These are phyloP conservation scores for Euzetes globulus DNA, from an alignment of 2,888 invertebrate genomes.

Conservation along the genomic window DNA sequence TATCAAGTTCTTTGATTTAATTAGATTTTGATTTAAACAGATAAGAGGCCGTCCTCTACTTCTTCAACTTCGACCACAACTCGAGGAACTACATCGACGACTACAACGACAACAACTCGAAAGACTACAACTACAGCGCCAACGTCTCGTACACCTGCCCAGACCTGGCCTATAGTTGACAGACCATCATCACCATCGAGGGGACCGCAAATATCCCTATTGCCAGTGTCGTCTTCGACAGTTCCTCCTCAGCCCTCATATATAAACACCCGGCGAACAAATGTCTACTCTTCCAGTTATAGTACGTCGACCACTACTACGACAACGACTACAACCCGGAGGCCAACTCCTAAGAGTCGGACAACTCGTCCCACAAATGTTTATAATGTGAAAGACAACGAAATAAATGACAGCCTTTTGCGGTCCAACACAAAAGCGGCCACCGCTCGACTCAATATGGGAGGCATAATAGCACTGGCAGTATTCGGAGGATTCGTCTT, in stretches of 20 bases:
- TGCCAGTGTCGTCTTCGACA: not conserved
- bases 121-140: conserved; percentile 8
- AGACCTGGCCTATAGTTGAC: conserved; percentile 3
- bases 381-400: conserved; percentile 27
- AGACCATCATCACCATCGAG: not conserved
- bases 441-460: conserved; percentile 43
- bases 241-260: not conserved
- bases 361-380: conserved; percentile 34
- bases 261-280: conserved; percentile 9
- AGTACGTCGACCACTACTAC: conserved; percentile 39
- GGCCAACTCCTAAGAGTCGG: conserved; percentile 39
- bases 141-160: not conserved
- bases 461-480: conserved; percentile 77
- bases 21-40: not conserved
- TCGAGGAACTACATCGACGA: not conserved
- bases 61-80: not conserved
- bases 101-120: conserved; percentile 29
- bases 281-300: not conserved
- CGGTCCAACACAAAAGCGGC: not conserved
- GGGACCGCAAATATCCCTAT: not conserved
- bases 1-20: not conserved
- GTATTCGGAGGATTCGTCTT: conserved; percentile 87
- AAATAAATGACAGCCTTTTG: conserved; percentile 29
- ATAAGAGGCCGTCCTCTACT: conserved; percentile 25
- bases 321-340: conserved; percentile 42